Evolutionary conservation across 2,113 vertebrate species (phyloP), one percentile per base, ranked within the genome.

Genomic region (Tragelaphus buxtoni): DNA sequence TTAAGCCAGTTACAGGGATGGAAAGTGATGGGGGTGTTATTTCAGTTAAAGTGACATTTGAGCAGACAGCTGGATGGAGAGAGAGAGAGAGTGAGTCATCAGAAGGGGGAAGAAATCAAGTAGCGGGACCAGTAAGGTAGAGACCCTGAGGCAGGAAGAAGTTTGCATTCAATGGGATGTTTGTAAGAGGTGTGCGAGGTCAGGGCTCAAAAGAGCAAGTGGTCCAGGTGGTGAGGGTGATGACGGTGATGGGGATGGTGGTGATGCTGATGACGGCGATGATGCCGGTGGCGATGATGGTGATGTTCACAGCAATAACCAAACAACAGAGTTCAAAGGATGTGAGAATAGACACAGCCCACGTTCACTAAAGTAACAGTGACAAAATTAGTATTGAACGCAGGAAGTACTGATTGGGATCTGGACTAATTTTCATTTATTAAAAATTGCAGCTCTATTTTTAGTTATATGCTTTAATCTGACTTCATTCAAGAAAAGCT

Each of bases 401-500:
- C 69, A 88, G 84, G 42, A 96, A 90, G 76, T 56, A 90, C 76
- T 86, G 69, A 96, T 96, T 74, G 94, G 96, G 53, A 90, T 89
- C 60, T 86, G 72, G 56, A 58, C 90, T 97, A 95, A 97, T 96
- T 96, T 98, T 95, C 94, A 97, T 86, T 97, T 98, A 96, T 97
- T 97, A 96, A 97, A 98, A 93, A 93, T 63, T 72, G 69, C 84
- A 88, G 92, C 77, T 94, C 94, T 98, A 98, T 97, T 96, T 97
- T 97, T 98, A 96, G 92, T 20, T 42, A 47, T n/a, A 95, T 80
- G 88, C 42, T 96, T 98, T 96, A 90, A 94, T 96, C 85, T 95
- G 96, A 91, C 81, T 95, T 97, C 97, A 96, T 97, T 98, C 92
- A 97, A 96, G 95, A 98, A 96, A 97, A 97, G 88, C 90, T 94